These are phyloP conservation scores for Scaptodrosophila latifasciaeformis DNA, from an alignment of 2,888 invertebrate species.

Conservation along the genomic window DNA sequence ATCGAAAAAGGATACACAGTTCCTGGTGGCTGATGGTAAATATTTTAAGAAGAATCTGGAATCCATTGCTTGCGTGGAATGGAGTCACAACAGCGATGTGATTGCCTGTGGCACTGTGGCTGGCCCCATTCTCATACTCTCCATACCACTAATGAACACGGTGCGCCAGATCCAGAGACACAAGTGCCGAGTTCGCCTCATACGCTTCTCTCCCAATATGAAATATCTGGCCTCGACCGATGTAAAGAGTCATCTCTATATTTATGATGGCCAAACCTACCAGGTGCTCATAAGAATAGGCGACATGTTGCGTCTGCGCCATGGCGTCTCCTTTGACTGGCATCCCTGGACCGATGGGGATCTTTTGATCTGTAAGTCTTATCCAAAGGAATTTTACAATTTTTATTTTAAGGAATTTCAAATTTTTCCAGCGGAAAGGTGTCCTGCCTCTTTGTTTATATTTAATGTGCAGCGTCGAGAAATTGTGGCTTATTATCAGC, in stretches of 20 bases:
- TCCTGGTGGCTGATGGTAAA: slow-evolving; percentile 60
- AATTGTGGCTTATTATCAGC: slow-evolving; percentile 70
- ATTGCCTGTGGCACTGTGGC: slow-evolving; percentile 67
- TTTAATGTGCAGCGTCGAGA: slow-evolving; percentile 65
- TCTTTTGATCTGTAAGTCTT: slow-evolving; percentile 71
- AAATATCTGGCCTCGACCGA: slow-evolving; percentile 70
- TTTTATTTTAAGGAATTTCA: background rate
- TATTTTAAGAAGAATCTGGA: slow-evolving; percentile 40
- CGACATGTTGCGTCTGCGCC: slow-evolving; percentile 45
- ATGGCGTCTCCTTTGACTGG: slow-evolving; percentile 71
- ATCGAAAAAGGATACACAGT: slow-evolving; percentile 43
- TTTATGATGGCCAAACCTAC: slow-evolving; percentile 56
- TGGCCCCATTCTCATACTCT: slow-evolving; percentile 59
- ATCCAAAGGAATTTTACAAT: background rate
- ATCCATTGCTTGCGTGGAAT: slow-evolving; percentile 65
- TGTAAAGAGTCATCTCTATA: slow-evolving; percentile 56
- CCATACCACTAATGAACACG: slow-evolving; percentile 37
- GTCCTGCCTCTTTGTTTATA: slow-evolving; percentile 67
- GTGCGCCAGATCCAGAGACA: slow-evolving; percentile 48
- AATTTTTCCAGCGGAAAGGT: slow-evolving; percentile 58
- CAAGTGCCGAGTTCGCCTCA: slow-evolving; percentile 46
- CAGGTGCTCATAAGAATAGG: slow-evolving; percentile 47
- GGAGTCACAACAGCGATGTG: slow-evolving; percentile 55
- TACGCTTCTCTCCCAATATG: slow-evolving; percentile 67
- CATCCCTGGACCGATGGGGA: slow-evolving; percentile 76